Evolutionary conservation across 2,113 vertebrate species (phyloP).

Genomic region (Mugil cephalus): DNA sequence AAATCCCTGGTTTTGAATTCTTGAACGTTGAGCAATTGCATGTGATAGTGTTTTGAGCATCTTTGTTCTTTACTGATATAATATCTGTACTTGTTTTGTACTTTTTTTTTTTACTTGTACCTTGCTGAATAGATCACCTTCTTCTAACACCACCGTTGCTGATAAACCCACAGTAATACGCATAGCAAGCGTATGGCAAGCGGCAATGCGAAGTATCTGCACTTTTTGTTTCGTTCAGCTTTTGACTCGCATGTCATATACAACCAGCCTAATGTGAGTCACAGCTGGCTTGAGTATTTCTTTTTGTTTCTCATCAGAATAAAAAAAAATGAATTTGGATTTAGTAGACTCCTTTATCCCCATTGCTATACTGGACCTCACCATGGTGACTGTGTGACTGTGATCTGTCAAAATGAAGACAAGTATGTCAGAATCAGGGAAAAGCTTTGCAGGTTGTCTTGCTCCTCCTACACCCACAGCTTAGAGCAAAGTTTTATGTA

Average conservation of each 20-base stretch:
- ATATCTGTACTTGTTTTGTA: slow-evolving; percentile 53
- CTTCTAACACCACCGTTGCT: slow-evolving; percentile 15
- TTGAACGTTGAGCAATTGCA: slow-evolving; percentile 63
- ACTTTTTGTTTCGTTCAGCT: slow-evolving; percentile 6
- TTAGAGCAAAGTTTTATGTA: slow-evolving; percentile 35
- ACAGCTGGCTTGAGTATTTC: slow-evolving; percentile 3
- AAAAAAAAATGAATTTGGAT: slow-evolving; percentile 9
- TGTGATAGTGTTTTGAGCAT: slow-evolving; percentile 52
- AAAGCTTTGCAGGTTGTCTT: slow-evolving; percentile 46
- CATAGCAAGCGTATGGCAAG: slow-evolving; percentile 15
- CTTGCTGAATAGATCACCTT: slow-evolving; percentile 28
- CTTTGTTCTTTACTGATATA: slow-evolving; percentile 22
- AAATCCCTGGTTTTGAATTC: slow-evolving; percentile 25
- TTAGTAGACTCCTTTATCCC: neutral
- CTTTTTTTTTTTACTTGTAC: slow-evolving; percentile 33
- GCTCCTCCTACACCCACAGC: slow-evolving; percentile 20
- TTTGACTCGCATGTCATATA: neutral
- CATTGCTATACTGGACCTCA: slow-evolving; percentile 5
- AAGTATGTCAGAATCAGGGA: slow-evolving; percentile 50
- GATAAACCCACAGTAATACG: slow-evolving; percentile 9
- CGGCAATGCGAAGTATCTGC: slow-evolving; percentile 14
- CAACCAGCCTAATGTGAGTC: slow-evolving; percentile 22
- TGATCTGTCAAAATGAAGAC: slow-evolving; percentile 22
- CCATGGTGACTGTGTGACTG: slow-evolving; percentile 19
- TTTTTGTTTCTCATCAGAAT: slow-evolving; percentile 22